Conservation (phyloP, 1,140 invertebrate genomes). For the Oryctes rhinoceros region DNA sequence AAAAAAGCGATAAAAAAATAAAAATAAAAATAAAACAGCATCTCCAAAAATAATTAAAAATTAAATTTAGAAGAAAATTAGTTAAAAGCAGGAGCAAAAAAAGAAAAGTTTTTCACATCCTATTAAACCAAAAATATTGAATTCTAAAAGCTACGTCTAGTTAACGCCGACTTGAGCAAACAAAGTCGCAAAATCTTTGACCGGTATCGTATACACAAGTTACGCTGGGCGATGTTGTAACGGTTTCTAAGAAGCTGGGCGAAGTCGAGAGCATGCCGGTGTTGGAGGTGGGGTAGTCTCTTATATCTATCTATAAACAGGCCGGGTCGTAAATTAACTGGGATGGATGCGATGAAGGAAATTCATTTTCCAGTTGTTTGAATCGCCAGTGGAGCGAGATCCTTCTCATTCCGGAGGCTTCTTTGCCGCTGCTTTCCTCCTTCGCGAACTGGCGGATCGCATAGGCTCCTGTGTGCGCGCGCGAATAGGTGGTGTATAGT, state of each 20-base stretch:
- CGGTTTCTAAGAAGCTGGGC: constrained; percentile 10
- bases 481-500: constrained; percentile 2
- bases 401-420: constrained; percentile 51
- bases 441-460: background rate
- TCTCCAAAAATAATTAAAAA: too few relatives aligned
- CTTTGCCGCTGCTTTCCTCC: constrained; percentile 45
- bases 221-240: background rate
- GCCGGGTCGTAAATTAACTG: constrained; percentile 61
- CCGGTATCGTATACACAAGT: too few relatives aligned
- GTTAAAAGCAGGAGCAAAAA: too few relatives aligned
- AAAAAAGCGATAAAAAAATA: too few relatives aligned
- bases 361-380: constrained; percentile 63
- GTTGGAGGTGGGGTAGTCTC: constrained; percentile 37
- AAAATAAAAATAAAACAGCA: too few relatives aligned
- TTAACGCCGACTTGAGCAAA: too few relatives aligned
- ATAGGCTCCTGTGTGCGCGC: background rate
- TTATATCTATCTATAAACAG: constrained; percentile 62
- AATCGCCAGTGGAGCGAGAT: constrained; percentile 56
- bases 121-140: too few relatives aligned
- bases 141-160: too few relatives aligned
- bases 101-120: too few relatives aligned
- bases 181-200: too few relatives aligned
- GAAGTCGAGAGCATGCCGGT: background rate
- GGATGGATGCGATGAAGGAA: constrained; percentile 61
- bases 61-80: too few relatives aligned